Conservation (phyloP, 2,113 vertebrate genomes). For the Symphodus melops region DNA sequence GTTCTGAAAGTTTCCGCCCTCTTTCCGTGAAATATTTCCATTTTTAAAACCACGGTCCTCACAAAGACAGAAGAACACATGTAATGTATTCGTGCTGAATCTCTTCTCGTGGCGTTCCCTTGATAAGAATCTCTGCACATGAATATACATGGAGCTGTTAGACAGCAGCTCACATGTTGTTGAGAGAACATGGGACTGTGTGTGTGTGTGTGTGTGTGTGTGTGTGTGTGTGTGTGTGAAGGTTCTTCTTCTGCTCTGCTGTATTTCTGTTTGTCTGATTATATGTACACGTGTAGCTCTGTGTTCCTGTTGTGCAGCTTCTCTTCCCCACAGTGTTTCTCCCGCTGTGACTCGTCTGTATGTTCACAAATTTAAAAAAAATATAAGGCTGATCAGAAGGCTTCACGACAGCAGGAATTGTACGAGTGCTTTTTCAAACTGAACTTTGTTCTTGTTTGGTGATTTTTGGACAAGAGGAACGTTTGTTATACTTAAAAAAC, state of each 20-base stretch:
- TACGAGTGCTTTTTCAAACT: neutral
- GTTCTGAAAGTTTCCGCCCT: no score
- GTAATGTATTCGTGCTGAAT: neutral
- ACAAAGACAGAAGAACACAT: neutral
- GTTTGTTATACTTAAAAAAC: neutral
- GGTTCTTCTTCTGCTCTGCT: neutral
- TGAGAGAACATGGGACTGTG: neutral
- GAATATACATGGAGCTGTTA: constrained; percentile 13
- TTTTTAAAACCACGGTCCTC: neutral
- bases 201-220: no score
- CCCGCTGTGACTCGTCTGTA: neutral
- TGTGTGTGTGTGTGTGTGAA: neutral
- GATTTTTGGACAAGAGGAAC: neutral
- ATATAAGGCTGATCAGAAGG: neutral
- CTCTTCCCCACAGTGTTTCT: neutral
- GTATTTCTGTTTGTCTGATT: neutral
- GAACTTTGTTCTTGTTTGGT: neutral
- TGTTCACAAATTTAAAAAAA: neutral
- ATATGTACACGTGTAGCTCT: neutral
- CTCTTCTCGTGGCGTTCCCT: neutral
- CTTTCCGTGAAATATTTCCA: neutral
- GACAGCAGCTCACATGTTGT: constrained; percentile 8
- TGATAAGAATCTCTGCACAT: neutral
- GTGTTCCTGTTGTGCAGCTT: neutral
- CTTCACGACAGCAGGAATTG: neutral